phyloP scores from a whole-genome alignment of 2,797 vertebrate genomes.

The Nothura maculosa region DNA sequence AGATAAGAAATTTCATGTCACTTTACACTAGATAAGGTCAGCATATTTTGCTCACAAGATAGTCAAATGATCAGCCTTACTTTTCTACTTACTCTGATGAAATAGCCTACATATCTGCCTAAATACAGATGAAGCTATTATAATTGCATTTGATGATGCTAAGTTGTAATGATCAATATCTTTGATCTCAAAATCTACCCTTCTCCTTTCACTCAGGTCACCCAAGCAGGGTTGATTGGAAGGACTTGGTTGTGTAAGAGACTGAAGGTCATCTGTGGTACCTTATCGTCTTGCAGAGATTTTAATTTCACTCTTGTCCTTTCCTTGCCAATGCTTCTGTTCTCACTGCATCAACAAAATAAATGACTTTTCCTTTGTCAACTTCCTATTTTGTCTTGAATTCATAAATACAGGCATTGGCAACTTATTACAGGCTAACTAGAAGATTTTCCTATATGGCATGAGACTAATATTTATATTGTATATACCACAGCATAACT shows the following conservation, averaged over 20 bases:
- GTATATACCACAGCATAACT: accelerated
- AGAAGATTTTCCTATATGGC: neutral
- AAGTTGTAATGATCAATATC: neutral
- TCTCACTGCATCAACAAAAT: neutral
- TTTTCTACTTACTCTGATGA: neutral
- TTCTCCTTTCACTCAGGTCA: neutral
- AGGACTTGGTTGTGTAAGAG: neutral
- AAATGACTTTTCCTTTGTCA: neutral
- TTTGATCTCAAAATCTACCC: neutral
- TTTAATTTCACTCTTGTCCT: neutral
- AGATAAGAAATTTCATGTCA: neutral
- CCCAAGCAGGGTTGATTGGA: neutral
- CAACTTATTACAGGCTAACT: neutral
- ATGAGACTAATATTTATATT: neutral
- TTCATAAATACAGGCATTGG: neutral
- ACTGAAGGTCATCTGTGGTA: neutral
- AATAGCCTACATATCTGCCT: neutral
- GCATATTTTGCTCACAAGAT: neutral
- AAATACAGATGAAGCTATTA: neutral
- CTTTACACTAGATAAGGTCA: neutral
- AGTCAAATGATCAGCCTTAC: neutral
- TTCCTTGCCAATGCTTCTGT: neutral
- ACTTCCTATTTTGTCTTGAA: neutral
- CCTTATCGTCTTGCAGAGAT: neutral
- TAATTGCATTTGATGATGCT: neutral